Evolutionary conservation across 2,888 invertebrate genomes (phyloP).

Genomic region (Lycophotia porphyrea): DNA sequence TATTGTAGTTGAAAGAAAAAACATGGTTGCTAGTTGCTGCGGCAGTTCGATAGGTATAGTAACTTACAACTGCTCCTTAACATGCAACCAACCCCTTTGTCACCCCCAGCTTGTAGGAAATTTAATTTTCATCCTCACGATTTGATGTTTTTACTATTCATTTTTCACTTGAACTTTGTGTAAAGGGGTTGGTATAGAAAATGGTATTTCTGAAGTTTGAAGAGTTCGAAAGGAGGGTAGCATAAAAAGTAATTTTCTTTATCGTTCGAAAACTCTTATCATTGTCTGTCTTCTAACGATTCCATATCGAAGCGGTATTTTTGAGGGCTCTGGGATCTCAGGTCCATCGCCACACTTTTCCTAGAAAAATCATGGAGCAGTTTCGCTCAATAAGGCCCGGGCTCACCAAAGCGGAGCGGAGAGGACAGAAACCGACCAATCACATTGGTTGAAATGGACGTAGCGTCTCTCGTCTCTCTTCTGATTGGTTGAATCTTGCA

Average conservation of each 20-base stretch:
- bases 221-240: background rate
- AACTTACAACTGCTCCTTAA: slow-evolving; percentile 34
- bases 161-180: slow-evolving; percentile 35
- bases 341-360: background rate
- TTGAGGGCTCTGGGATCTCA: background rate
- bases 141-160: slow-evolving; percentile 28
- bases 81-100: slow-evolving; percentile 55
- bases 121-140: slow-evolving; percentile 31
- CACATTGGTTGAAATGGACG: too few relatives aligned
- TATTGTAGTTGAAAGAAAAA: slow-evolving; percentile 30
- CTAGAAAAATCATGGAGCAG: background rate
- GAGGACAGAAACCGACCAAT: too few relatives aligned
- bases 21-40: slow-evolving; percentile 22
- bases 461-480: too few relatives aligned
- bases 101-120: slow-evolving; percentile 31
- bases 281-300: background rate
- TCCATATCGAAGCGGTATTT: background rate
- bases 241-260: background rate
- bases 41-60: slow-evolving; percentile 25
- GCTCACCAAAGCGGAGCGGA: too few relatives aligned
- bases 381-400: background rate
- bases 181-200: background rate
- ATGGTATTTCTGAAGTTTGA: background rate
- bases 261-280: background rate
- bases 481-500: too few relatives aligned